Conservation (phyloP, 2,113 vertebrate species). For the Apteryx mantelli region DNA sequence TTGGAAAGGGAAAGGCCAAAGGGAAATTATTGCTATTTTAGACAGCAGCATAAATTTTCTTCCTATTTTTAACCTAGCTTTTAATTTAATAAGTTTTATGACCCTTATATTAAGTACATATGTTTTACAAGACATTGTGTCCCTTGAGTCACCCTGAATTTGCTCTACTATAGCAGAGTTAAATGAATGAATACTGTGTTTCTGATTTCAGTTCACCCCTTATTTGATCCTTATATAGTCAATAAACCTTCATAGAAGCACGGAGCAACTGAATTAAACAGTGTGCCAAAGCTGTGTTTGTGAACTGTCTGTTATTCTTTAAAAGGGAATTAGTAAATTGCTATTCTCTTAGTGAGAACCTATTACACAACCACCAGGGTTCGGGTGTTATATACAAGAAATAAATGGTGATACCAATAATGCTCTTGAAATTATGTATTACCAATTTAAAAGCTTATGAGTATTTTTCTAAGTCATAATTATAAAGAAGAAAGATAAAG, state of each 20-base stretch:
- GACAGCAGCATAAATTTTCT: constrained; percentile 94
- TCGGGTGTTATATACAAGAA: not conserved
- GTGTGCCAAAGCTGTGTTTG: constrained; percentile 43
- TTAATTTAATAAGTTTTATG: constrained; percentile 99
- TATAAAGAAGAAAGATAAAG: not conserved
- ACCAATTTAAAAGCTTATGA: not conserved
- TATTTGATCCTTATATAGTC: constrained; percentile 75
- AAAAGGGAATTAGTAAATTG: constrained; percentile 55
- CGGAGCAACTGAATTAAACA: constrained; percentile 21
- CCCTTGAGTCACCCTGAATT: constrained; percentile 92
- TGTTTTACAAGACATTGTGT: constrained; percentile 97
- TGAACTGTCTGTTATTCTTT: constrained; percentile 17
- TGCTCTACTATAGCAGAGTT: constrained; percentile 76
- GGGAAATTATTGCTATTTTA: constrained; percentile 88
- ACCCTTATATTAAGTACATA: constrained; percentile 96
- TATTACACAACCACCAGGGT: not conserved
- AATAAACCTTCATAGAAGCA: constrained; percentile 58
- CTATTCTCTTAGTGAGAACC: not conserved
- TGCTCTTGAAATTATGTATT: not conserved
- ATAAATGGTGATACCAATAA: not conserved
- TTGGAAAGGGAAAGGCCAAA: constrained; percentile 79
- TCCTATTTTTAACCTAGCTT: constrained; percentile 96
- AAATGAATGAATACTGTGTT: constrained; percentile 82
- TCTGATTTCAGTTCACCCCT: constrained; percentile 74
- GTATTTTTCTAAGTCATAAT: not conserved